phyloP scores from a whole-genome alignment of 2,888 invertebrate species.

The Falcaria lacertinaria region DNA sequence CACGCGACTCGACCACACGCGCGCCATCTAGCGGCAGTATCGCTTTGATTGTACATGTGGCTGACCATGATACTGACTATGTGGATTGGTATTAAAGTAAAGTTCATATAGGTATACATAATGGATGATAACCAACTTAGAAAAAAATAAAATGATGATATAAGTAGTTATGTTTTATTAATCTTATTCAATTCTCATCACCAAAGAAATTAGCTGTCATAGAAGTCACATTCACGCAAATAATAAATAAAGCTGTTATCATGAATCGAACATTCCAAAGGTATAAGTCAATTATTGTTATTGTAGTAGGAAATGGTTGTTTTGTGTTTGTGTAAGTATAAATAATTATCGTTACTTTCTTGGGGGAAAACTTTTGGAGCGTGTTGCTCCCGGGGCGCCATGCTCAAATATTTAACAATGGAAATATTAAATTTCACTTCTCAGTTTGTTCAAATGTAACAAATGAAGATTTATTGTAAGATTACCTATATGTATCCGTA shows the following conservation, averaged over 20 bases:
- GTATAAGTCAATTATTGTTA: slow-evolving; percentile 26
- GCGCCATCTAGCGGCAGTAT: slow-evolving; percentile 61
- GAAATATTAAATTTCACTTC: slow-evolving; percentile 45
- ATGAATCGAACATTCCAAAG: slow-evolving; percentile 13
- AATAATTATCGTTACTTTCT: slow-evolving; percentile 53
- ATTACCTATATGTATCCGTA: neutral
- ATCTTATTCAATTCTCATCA: too few relatives aligned
- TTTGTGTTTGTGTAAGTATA: slow-evolving; percentile 37
- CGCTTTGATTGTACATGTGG: slow-evolving; percentile 47
- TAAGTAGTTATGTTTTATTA: too few relatives aligned
- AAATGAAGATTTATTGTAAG: neutral
- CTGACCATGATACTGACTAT: slow-evolving; percentile 31
- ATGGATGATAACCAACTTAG: too few relatives aligned
- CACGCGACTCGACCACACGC: slow-evolving; percentile 78
- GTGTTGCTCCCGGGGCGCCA: slow-evolving; percentile 43
- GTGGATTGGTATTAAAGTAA: too few relatives aligned
- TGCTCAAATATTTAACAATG: slow-evolving; percentile 45
- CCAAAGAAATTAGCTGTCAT: too few relatives aligned
- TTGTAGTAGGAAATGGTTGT: slow-evolving; percentile 33
- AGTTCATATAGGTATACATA: too few relatives aligned
- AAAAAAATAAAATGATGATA: too few relatives aligned
- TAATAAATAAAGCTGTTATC: neutral
- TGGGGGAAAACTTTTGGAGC: slow-evolving; percentile 47
- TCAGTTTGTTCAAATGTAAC: neutral
- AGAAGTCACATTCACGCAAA: neutral